Conservation (phyloP, 2,113 vertebrate species). For the Balaeniceps rex region DNA sequence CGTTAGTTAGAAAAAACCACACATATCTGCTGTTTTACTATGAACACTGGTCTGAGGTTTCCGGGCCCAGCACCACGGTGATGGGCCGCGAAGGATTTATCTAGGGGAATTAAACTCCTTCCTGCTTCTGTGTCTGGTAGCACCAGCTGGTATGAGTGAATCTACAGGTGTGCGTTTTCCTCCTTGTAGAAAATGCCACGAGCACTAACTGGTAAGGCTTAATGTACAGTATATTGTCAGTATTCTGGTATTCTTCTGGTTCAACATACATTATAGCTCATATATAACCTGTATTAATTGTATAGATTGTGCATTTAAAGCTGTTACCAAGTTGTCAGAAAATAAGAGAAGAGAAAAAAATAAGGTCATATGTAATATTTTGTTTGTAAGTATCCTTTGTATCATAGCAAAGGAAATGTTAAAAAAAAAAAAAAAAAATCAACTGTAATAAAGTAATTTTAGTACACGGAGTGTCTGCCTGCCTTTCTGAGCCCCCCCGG, state of each 20-base stretch:
- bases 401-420: constrained; percentile 95
- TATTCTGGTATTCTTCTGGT: constrained; percentile 91
- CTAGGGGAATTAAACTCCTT: constrained; percentile 47
- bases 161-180: constrained; percentile 78
- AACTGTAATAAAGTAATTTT: constrained; percentile 99
- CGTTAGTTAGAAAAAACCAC: constrained; percentile 29
- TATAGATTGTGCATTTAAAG: constrained; percentile 97
- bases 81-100: constrained; percentile 57
- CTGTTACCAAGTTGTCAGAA: constrained; percentile 94
- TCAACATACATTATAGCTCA: constrained; percentile 94
- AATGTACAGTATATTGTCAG: constrained; percentile 96
- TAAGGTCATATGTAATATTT: constrained; percentile 97
- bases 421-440: constrained; percentile 83
- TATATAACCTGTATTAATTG: constrained; percentile 99
- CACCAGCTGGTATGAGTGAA: constrained; percentile 73
- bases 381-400: constrained; percentile 99
- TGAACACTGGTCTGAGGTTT: constrained; percentile 69
- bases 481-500: neutral
- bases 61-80: constrained; percentile 55
- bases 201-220: constrained; percentile 80
- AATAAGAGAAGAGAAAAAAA: constrained; percentile 82
- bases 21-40: constrained; percentile 58
- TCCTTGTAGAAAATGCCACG: constrained; percentile 72
- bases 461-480: constrained; percentile 81
- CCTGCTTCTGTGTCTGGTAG: constrained; percentile 57